Base-by-base conservation (phyloP, 2,888 invertebrate genomes). In the Pseudeuparius sepicola region DNA sequence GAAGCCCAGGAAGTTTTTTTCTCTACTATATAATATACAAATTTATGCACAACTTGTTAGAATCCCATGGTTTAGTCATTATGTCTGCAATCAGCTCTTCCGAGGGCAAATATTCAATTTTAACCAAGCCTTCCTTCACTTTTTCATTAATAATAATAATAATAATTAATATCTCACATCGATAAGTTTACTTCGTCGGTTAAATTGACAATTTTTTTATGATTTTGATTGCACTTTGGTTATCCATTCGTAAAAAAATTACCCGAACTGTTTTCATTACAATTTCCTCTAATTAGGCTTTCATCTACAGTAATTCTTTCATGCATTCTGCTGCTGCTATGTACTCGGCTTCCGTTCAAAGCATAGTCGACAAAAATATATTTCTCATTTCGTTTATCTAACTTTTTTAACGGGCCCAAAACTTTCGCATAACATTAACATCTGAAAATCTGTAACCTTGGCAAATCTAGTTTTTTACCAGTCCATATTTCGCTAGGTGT, bases 401-500 rank as follows among this genome's bases (percentile, higher is more conserved):
- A 32, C 41, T 55, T 55, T 36, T 44, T 46, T 9, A 45, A 16
- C 4, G 45, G 36, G 15, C 39, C 37, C 7, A 51, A 23, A 3
- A 38, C 32, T 40, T 53, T 48, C 9, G 44, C 45, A 42, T 50
- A 49, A 4, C 47, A 49, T 33, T 25, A 26, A 23, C 39, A 39
- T 4, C 55, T 54, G 46, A 57, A 58, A 2, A 50, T 38, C 46
- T 46, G 40, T n/a, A 56, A 10, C 16, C 40, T 40, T 17, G 43
- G 45, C 15, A 56, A 33, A 34, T 56, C 39, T 6, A 53, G 49
- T 42, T 44, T 51, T 24, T 39, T 38, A 9, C 40, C 36, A 11
- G 36, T 41, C 53, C 54, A 56, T 14, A 37, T 36, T 45, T 56
- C 54, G 25, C 26, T 34, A 6, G 54, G 54, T 4, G 55, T 54